Evolutionary conservation across 2,797 vertebrate genomes (phyloP).

Genomic region (Tangara arthus): DNA sequence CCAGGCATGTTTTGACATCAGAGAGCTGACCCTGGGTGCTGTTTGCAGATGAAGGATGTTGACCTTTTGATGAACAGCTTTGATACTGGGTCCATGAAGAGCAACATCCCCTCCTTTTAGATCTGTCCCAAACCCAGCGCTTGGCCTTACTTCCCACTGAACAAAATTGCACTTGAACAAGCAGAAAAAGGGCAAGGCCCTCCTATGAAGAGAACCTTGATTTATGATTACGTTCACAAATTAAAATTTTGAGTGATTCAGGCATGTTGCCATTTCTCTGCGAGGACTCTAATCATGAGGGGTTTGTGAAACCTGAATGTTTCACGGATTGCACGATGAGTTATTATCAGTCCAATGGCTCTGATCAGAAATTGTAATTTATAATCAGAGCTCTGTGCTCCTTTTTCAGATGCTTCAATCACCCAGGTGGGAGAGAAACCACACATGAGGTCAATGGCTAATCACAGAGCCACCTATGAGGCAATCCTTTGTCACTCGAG

Average conservation of each 20-base stretch:
- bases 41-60: slow-evolving; percentile 4
- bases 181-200: not conserved
- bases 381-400: slow-evolving; percentile 36
- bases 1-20: slow-evolving; percentile 1
- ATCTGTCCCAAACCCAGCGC: not conserved
- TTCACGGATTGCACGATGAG: not conserved
- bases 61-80: slow-evolving; percentile 1
- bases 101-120: not conserved
- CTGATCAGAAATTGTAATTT: slow-evolving; percentile 28
- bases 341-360: slow-evolving; percentile 3
- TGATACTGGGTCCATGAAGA: not conserved
- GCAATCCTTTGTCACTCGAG: not conserved
- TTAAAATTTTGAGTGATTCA: slow-evolving; percentile 21
- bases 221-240: slow-evolving; percentile 27
- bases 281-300: slow-evolving; percentile 15
- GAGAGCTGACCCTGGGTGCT: slow-evolving; percentile 5
- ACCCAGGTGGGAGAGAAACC: slow-evolving; percentile 6
- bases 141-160: not conserved
- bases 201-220: slow-evolving; percentile 14
- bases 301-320: slow-evolving; percentile 37
- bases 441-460: not conserved
- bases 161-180: not conserved
- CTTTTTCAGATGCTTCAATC: slow-evolving; percentile 12
- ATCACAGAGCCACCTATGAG: slow-evolving; percentile 8
- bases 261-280: slow-evolving; percentile 4